Evolutionary conservation across 1,140 invertebrate species (phyloP), one percentile per base, ranked within the genome.

Genomic region (Drosophila watanabei): DNA sequence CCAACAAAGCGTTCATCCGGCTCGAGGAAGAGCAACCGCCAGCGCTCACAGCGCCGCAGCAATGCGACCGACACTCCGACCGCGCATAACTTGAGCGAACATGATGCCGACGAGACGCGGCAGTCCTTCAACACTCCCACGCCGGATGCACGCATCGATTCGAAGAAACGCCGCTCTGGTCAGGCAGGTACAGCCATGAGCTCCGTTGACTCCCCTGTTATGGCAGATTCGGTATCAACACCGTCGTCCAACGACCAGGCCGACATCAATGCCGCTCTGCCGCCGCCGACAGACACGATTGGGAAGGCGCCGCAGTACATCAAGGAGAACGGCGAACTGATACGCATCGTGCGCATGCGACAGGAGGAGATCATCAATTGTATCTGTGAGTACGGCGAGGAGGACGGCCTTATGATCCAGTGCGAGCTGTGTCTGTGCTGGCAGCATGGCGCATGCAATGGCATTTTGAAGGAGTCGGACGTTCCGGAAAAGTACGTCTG

Each of bases 331-430:
- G 95, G 95, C 14, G 95, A 96, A 92, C 93, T 95, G 7, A 95
- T 96, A 48, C 95, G 95, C 91, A 94, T 96, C 77, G 95, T 95
- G 16, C 94, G 94, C 61, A 96, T 96, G 95, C 94, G 95, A 57
- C 94, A 95, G 61, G 95, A 96, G 85, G 97, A 98, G 94, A 96
- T 98, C 59, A 97, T 98, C 58, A 97, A 98, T 93, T 98, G 98
- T 93, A 95, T 96, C 28, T 98, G 97, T 75, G 94, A 94, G 24
- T 95, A 95, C 83, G 95, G 95, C 71, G 98, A 98, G 94, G 98
- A 99, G 93, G 98, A 98, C 93, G 98, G 98, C 5, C 94, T 98
- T 5, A 99, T 98, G 98, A 97, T 99, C 81, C 96, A 99, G 94
- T 99, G 98, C 94, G 98, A 99, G 92, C 94, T 98, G 24, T 99